phyloP scores from a whole-genome alignment of 2,797 vertebrate genomes.

The Etheostoma nigrum region DNA sequence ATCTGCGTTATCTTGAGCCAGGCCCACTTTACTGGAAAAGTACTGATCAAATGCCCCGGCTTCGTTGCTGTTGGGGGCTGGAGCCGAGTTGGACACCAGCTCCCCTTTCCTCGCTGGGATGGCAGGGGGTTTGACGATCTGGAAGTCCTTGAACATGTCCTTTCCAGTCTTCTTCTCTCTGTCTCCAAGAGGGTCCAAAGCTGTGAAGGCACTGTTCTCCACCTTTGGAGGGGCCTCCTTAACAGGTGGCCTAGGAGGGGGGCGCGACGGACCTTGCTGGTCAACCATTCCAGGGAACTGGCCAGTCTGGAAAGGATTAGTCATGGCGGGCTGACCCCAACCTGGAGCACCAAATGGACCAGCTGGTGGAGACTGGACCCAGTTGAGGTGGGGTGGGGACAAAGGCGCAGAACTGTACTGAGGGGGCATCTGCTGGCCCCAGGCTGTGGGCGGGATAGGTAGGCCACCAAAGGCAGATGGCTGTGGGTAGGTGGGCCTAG shows the following conservation, averaged over 20 bases:
- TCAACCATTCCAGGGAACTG: constrained; percentile 78
- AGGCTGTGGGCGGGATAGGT: constrained; percentile 80
- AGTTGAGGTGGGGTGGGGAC: constrained; percentile 79
- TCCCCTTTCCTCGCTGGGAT: constrained; percentile 89
- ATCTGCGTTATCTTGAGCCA: constrained; percentile 85
- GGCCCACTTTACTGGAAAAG: constrained; percentile 86
- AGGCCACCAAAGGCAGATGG: constrained; percentile 81
- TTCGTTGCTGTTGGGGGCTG: constrained; percentile 68
- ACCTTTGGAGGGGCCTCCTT: constrained; percentile 86
- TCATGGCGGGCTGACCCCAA: constrained; percentile 84
- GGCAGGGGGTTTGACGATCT: constrained; percentile 91
- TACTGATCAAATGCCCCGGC: constrained; percentile 85
- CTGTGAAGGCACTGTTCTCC: constrained; percentile 91
- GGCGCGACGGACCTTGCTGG: constrained; percentile 83
- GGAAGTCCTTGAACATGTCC: constrained; percentile 98
- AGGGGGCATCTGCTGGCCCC: constrained; percentile 84
- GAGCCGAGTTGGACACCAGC: constrained; percentile 68
- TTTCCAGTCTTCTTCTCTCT: constrained; percentile 92
- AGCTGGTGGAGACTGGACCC: constrained; percentile 76
- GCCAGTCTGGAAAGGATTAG: constrained; percentile 89
- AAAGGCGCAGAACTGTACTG: constrained; percentile 75
- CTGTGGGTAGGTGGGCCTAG: constrained; percentile 79
- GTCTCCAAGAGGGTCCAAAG: constrained; percentile 94
- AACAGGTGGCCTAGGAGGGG: constrained; percentile 86
- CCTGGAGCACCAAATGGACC: constrained; percentile 53